Base-by-base conservation (phyloP, 2,797 vertebrate species). In the Parauchenoglanis punctatus region DNA sequence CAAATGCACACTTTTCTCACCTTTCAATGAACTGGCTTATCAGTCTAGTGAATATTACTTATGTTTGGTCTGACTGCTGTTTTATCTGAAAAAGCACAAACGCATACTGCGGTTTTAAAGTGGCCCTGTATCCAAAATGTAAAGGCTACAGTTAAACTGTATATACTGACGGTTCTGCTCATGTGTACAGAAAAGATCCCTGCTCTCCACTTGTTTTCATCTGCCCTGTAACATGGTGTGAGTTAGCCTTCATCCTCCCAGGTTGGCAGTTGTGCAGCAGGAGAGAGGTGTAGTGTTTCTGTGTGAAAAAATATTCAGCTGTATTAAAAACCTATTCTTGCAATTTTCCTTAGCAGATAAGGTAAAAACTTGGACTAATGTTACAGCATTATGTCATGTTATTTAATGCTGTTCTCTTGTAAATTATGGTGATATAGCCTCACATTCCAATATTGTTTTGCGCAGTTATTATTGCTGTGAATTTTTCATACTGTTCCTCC, bases 371-470 rank as follows among this genome's bases (percentile, higher is more conserved):
- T 72, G 35, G 44, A 73, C 18, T 46, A 73, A 73, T 23, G 7
- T 40, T 31, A 56, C 7, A 31, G 75, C 23, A 7, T 35, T 58
- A 13, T 25, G 56, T 61, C 31, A 76, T 54, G 75, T 77, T 77
- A 77, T 77, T 44, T 61, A 63, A 40, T 81, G 58, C 20, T 46
- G 76, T 78, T 15, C 15, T 78, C 77, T 59, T 80, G 56, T 80
- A 63, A 63, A 81, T 63, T 46, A 49, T 11, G 3, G 25, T 65
- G 15, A 1, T 7, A 28, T 4, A 65, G n/a, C n/a, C 63, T 12
- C n/a, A 31, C 52, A 65, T 65, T 82, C 13, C 23, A 67, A 67
- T 67, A 67, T 23, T 67, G 40, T 52, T 83, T 52, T 83, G 10
- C 44, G 31, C 46, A 28, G 35, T 76, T 44, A 58, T 58, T 17